Base-by-base conservation (phyloP, 2,113 vertebrate species). In the Mus pahari region DNA sequence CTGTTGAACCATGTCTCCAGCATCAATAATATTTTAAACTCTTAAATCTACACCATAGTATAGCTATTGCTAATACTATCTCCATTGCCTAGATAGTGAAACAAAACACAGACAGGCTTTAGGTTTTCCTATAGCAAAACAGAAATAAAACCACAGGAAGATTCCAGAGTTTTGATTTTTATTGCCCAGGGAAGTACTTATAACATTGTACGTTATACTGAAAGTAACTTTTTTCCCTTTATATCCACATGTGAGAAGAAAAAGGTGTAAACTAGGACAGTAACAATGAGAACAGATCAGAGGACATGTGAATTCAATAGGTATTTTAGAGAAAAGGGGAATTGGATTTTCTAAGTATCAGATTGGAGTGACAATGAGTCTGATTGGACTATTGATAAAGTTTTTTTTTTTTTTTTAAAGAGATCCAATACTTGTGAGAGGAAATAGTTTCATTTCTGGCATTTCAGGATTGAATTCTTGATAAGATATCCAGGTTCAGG, bases 391-490 rank as follows among this genome's bases (percentile, higher is more conserved):
- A 79, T 73, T 71, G 28, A 87, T 77, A 82, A 53, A 81, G 48
- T 26, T 89, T 66, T 71, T 83, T 94, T 74, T 93, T 93, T 86
- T 66, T 84, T 86, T 89, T 9, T 79, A 20, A 84, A 94, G n/a
- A 94, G 42, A 90, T 94, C n/a, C 92, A 84, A 79, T 22, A 48
- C 39, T 86, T 75, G 13, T 31, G 39, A 68, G 33, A 24, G 42
- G 81, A 95, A 92, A 70, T 74, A 73, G 48, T 74, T 90, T 95
- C 17, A 3, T 95, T 95, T 93, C 86, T 84, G 24, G 58, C n/a
- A 94, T 92, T 92, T 31, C 64, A 79, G 90, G 66, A 94, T 70
- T 81, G 71, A 95, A 64, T 64, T 92, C 55, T 48, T 94, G 33
- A 53, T 88, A 89, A 95, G 28, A 81, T 90, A 12, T 81, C 26